Percentiles rank a stretch among this genome's conserved stretches.
Conservation (phyloP, 2,113 vertebrate species). For the Cichladusa arquata region DNA sequence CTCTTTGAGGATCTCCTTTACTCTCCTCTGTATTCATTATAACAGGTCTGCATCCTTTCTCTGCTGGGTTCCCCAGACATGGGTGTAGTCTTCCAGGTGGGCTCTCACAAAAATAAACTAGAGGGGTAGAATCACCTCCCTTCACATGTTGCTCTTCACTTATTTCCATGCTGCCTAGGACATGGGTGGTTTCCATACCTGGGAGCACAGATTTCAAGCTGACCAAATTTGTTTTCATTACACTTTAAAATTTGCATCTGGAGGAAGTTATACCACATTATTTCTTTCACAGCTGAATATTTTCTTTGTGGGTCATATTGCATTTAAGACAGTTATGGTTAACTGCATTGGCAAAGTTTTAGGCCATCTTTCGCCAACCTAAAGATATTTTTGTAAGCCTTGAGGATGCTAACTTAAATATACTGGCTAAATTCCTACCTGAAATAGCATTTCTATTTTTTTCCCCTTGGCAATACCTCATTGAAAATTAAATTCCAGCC, state of each 20-base stretch:
- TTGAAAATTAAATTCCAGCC: not conserved
- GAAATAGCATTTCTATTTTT: not conserved
- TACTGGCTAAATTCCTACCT: not conserved
- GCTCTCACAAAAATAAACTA: not conserved
- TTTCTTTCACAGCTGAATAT: not conserved
- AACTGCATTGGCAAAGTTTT: not conserved
- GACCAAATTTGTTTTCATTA: not conserved
- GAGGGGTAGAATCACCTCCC: not conserved
- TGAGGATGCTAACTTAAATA: not conserved
- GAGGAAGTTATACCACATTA: not conserved
- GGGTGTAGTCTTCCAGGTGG: not conserved
- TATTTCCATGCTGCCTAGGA: not conserved
- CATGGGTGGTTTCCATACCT: not conserved
- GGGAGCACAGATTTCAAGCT: not conserved
- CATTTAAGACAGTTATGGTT: not conserved
- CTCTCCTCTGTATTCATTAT: not conserved
- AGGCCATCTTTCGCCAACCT: not conserved
- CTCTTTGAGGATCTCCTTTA: not conserved
- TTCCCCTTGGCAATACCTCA: not conserved
- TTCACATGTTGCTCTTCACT: fast-evolving
- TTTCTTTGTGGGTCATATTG: not conserved
- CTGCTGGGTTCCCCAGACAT: fast-evolving
- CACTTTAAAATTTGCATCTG: not conserved
- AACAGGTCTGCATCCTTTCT: too few species aligned
- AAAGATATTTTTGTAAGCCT: not conserved